Evolutionary conservation across 2,888 invertebrate genomes (phyloP).

Genomic region (Mimachlamys varia): DNA sequence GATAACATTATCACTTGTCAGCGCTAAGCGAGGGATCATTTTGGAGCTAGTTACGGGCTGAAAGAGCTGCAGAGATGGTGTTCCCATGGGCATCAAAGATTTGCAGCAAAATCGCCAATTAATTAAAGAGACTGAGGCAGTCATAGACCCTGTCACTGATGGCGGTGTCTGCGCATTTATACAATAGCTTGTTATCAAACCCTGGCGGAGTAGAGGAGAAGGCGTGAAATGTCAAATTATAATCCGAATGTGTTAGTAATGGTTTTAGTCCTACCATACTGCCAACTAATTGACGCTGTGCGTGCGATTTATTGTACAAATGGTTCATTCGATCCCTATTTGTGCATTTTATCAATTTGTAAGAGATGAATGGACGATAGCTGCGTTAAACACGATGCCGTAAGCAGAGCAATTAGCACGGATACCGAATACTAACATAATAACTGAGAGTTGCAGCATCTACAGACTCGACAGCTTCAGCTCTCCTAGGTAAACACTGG

Average conservation of each 20-base stretch:
- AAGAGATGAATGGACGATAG: background rate
- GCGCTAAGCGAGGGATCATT: background rate
- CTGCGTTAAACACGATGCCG: background rate
- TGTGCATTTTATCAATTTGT: conserved; percentile 34
- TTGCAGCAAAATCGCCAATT: conserved; percentile 32
- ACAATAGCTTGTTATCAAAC: conserved; percentile 11
- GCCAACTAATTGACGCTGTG: conserved; percentile 28
- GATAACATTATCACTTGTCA: background rate
- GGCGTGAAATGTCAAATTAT: conserved; percentile 16
- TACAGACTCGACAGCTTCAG: too few species aligned
- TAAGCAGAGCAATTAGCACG: background rate
- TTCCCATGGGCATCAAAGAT: background rate
- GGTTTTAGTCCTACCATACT: conserved; percentile 21
- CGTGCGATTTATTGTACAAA: background rate
- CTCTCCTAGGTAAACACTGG: too few species aligned
- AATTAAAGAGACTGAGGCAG: conserved; percentile 15
- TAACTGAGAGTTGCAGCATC: too few species aligned
- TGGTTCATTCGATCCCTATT: conserved; percentile 33
- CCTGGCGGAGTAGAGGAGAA: background rate
- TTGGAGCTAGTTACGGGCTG: background rate
- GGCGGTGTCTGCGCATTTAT: conserved; percentile 17
- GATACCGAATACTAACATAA: background rate
- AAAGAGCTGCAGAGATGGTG: background rate
- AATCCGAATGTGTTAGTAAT: conserved; percentile 21
- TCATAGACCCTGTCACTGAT: background rate